Evolutionary conservation across 2,113 vertebrate species (phyloP).

Genomic region (Catharus minimus): DNA sequence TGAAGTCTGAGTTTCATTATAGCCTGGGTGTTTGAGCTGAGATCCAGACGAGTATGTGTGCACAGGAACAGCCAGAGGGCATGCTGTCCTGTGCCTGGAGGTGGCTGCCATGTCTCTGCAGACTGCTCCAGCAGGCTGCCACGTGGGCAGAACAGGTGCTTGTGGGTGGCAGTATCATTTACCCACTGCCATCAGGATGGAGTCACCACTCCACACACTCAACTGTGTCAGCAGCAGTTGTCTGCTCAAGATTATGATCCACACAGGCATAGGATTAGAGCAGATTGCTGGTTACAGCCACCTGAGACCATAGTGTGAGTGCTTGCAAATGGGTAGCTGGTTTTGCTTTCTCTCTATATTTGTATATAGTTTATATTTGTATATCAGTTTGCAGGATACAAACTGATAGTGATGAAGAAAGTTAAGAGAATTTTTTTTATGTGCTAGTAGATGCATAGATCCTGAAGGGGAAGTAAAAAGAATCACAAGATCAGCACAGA

Average conservation of each 20-base stretch:
- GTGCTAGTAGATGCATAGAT: background rate
- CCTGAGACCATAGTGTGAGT: background rate
- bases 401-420: background rate
- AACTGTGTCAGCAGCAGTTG: conserved; percentile 33
- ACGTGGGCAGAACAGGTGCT: conserved; percentile 52
- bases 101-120: background rate
- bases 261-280: background rate
- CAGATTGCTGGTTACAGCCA: background rate
- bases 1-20: background rate
- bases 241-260: conserved; percentile 3
- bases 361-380: background rate
- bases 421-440: background rate
- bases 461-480: background rate
- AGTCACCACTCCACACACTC: background rate
- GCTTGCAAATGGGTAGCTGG: background rate
- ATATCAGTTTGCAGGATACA: background rate
- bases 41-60: background rate
- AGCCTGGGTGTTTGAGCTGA: background rate
- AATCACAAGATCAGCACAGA: background rate
- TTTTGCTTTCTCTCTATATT: background rate
- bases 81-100: background rate
- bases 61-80: background rate
- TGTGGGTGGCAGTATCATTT: conserved; percentile 57
- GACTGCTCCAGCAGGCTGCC: background rate
- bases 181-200: conserved; percentile 19